Evolutionary conservation across 2,113 vertebrate genomes (phyloP), one percentile per base, ranked within the genome.

Genomic region (Toxotes jaculatrix): DNA sequence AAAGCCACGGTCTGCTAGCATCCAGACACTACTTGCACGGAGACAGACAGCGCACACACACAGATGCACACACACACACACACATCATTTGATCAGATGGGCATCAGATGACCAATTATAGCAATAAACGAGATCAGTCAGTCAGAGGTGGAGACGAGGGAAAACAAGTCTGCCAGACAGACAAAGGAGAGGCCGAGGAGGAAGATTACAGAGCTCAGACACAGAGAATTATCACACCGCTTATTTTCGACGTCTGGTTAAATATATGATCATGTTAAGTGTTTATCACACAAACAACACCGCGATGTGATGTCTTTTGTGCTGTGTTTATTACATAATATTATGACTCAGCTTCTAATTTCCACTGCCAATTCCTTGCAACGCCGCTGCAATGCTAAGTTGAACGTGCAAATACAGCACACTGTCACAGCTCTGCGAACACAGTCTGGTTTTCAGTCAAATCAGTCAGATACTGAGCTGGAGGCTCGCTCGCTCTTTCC

Each of bases 1-100:
- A 99, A 74, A 99, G 95, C 98, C 98, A 99, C 7, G 98, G 98
- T 53, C 98, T 96, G 93, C 98, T 99, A 77, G 98, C 98, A 31
- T 99, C 98, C 94, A 99, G 94, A 92, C 98, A 99, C 98, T 99
- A 84, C 51, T 55, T 19, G 3, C 47, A 79, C 59, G 78, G 1
- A 67, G 21, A 72, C 40, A 73, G 1, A 66, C 40, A 87, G 31
- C 51, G 51, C 55, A 74, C 36, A 57, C 36, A 43, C 27, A 42
- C 49, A 74, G 27, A 68, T 38, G 51, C 7, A 27, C 31, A n/a
- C 56, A 61, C 62, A 51, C 65, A 38, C 19, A 36, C 31, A 43
- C 51, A 70, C 47, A 31, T 40, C 63, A 70, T 59, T 82, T 12
- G 55, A 79, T 62, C 43, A 80, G 72, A 79, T 1, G 71, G 66